Evolutionary conservation across 2,888 invertebrate species (phyloP), one percentile per base, ranked within the genome.

Genomic region (Hydrotaea cyrtoneurina): DNA sequence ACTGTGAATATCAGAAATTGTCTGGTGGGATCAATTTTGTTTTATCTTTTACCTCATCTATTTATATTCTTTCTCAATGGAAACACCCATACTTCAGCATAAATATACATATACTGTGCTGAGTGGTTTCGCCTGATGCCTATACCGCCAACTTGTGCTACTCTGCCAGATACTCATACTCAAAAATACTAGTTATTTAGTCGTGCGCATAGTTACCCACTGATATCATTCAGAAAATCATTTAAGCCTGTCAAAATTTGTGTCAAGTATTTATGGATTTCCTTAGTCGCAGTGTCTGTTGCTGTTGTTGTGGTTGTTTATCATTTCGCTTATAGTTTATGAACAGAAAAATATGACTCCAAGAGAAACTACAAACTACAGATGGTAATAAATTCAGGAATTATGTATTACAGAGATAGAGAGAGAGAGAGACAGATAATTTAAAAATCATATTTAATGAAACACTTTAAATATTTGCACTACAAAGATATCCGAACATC

Each of bases 191-290:
- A 19, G 55, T 55, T 21, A 55, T 55, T 17, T 19, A 8, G 55
- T 21, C 53, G 21, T 55, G 23, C 10, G 13, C 59, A 26, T 26
- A 77, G 62, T 83, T 69, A 77, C 80, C 83, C 59, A 66, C 72
- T 80, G 71, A 50, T 43, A 78, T 66, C 66, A 36, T 23, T 8
- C 17, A 13, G 31, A 59, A 78, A 75, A 78, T 82, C 72, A 59
- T 69, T 80, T 74, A 85, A 85, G 78, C 75, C 66, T 82, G 53
- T 72, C 64, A 66, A 80, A 74, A 85, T 80, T 21, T 82, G 19
- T 82, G 85, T 85, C 85, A 85, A 85, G 82, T 17, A 46, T 69
- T 71, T 82, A 43, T 75, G 57, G 31, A 77, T 73, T 59, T 59
- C 26, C 11, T 26, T 26, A 4, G 26, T 4, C 5, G 13, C 13